These are phyloP conservation scores for Phortica magna DNA, from an alignment of 2,888 invertebrate species.

Conservation along the genomic window DNA sequence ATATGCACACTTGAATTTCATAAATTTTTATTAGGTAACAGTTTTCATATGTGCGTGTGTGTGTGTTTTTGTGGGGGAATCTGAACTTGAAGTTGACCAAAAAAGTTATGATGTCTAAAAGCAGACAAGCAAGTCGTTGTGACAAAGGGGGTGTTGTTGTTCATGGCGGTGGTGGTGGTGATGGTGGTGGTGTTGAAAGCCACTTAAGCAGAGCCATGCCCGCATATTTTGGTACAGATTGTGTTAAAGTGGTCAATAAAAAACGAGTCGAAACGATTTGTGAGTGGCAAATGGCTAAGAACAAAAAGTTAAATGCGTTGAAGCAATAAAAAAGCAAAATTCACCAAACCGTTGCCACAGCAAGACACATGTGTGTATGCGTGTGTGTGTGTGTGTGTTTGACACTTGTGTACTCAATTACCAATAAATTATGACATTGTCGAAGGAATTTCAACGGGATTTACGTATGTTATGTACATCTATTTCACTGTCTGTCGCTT, in stretches of 20 bases:
- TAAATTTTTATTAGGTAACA: slow-evolving; percentile 31
- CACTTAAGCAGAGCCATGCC: not conserved
- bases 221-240: slow-evolving; percentile 1
- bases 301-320: slow-evolving; percentile 30
- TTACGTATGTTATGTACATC: not conserved
- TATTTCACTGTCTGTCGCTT: not conserved
- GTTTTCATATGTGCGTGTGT: slow-evolving; percentile 3
- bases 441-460: too few relatives aligned
- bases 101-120: slow-evolving; percentile 21
- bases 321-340: slow-evolving; percentile 6
- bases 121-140: not conserved
- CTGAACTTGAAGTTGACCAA: slow-evolving; percentile 25
- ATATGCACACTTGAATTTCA: slow-evolving; percentile 25
- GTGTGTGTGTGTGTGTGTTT: not conserved
- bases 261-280: slow-evolving; percentile 21
- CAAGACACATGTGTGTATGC: not conserved
- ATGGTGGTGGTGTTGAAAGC: not conserved
- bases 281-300: slow-evolving; percentile 2
- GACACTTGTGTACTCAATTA: not conserved
- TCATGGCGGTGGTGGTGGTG: not conserved
- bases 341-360: not conserved
- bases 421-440: slow-evolving; percentile 14
- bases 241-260: slow-evolving; percentile 30
- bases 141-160: not conserved
- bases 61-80: slow-evolving; percentile 7